Evolutionary conservation across 2,888 invertebrate genomes (phyloP), one percentile per base, ranked within the genome.

Genomic region (Volucella bombylans): DNA sequence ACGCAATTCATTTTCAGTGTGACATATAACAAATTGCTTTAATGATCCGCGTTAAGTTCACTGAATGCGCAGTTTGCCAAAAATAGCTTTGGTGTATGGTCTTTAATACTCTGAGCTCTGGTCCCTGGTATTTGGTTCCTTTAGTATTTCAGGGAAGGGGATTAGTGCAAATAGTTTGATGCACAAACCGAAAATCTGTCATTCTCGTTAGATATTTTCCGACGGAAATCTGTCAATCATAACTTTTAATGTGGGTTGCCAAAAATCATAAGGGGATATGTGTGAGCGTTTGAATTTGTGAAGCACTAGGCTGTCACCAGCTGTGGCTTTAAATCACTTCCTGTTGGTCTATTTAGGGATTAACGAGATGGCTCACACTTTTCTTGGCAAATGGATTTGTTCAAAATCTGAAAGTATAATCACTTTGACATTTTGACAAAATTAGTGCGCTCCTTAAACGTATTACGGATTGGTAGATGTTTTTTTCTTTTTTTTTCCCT

Each of bases 311-410:
- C 59, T 31, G 31, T 71, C 69, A 71, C 71, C 67, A 65, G 67
- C 62, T 67, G 43, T 78, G 72, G 62, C 78, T 82, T 68, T 68
- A 61, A 72, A 62, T 57, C 62, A 82, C 78, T 82, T 82, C 82
- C 82, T 82, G 71, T 71, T 78, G 59, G 49, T 72, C 61, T 82
- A 77, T 76, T 82, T 82, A 67, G 64, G 77, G 72, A 77, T 45
- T 12, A 77, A 54, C 39, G 23, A 47, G 54, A 61, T 39, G 10
- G 47, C 65, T 72, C 64, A 69, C 76, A 76, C 76, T 45, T 76
- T 65, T 65, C 31, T 31, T 64, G 77, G 65, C 61, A 54, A 47
- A 64, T 54, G 43, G 57, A 61, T 77, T 62, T 52, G 47, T 71
- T 67, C 14, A 18, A 69, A 62, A 31, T 64, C 64, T 64, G 39